A percentile compares a stretch with the other conserved stretches of the same genome.
These are phyloP conservation scores for Dermochelys coriacea DNA, from an alignment of 2,797 vertebrate genomes.

Conservation along the genomic window DNA sequence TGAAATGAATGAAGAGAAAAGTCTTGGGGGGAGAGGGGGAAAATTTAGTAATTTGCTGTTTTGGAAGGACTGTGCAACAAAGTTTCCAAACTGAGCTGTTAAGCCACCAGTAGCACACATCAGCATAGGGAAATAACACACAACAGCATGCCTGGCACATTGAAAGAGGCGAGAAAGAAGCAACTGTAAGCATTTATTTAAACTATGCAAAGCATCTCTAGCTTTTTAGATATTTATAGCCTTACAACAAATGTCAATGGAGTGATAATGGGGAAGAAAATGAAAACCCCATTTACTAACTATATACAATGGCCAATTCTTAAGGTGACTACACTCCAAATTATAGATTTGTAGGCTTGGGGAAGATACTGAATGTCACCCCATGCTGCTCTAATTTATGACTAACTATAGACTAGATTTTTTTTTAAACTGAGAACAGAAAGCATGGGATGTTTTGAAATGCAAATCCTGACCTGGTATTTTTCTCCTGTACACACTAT, in stretches of 20 bases:
- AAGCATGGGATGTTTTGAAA: slow-evolving; percentile 52
- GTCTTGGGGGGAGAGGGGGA: not conserved
- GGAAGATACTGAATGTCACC: not conserved
- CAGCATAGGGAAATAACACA: not conserved
- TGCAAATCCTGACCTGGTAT: slow-evolving; percentile 18
- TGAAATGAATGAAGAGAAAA: not conserved
- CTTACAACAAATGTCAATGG: slow-evolving; percentile 30
- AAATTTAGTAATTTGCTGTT: not conserved
- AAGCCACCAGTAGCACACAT: not conserved
- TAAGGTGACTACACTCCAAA: not conserved
- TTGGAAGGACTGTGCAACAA: not conserved
- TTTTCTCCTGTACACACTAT: slow-evolving; percentile 2
- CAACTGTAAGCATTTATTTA: slow-evolving; percentile 23
- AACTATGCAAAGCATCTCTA: not conserved
- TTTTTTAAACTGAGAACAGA: not conserved
- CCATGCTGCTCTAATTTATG: not conserved
- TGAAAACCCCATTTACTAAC: not conserved
- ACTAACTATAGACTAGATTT: slow-evolving; percentile 24
- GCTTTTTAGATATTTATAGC: slow-evolving; percentile 25
- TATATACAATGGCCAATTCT: slow-evolving; percentile 11
- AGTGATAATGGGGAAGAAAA: slow-evolving; percentile 12
- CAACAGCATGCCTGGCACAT: not conserved
- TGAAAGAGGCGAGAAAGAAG: not conserved
- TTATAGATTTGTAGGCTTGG: not conserved
- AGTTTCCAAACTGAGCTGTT: not conserved